Evolutionary conservation across 2,113 vertebrate genomes (phyloP), one percentile per base, ranked within the genome.

Genomic region (Fulica atra): DNA sequence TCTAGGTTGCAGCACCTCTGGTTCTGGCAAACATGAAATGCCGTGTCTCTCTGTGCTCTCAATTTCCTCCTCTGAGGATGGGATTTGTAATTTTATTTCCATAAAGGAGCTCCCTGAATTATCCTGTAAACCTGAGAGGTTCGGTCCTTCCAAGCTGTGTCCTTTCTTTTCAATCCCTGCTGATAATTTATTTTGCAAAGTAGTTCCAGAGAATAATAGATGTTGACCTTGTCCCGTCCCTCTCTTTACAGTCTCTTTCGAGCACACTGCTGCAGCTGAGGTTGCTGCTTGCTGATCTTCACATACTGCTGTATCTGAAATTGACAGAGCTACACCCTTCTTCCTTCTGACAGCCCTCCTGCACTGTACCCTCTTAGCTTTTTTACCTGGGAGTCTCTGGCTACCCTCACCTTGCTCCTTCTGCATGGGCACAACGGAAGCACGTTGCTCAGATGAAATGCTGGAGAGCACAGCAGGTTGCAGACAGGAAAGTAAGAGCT

Each of bases 211-310:
- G 56, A 29, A 74, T 63, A 71, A 16, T 0, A 23, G 42, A n/a
- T 93, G 56, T 5, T 71, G 81, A 46, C 33, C 35, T 46, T 44
- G 74, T 72, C 35, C 79, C 5, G 4, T 69, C 33, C 21, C 57
- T 53, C 23, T 81, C 20, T 14, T 35, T 6, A 28, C 12, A 38
- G 51, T 14, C 51, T 78, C 80, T 36, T 68, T 46, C 38, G 31
- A 78, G 59, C 35, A 48, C 1, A 1, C 0, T 31, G 50, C 28
- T 76, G 56, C 31, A 79, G 60, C 53, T 1, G 0, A 7, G 33
- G 31, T 10, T 1, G 3, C n/a, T 54, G 61, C 64, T 16, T 61
- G 89, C 61, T 72, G 26, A 25, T 31, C 64, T 60, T 78, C 53
- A 33, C 31, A 10, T 6, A 17, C 17, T n/a, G n/a, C 23, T 33